Evolutionary conservation across 1,140 invertebrate genomes (phyloP).

Genomic region (Tetramorium alpestre): DNA sequence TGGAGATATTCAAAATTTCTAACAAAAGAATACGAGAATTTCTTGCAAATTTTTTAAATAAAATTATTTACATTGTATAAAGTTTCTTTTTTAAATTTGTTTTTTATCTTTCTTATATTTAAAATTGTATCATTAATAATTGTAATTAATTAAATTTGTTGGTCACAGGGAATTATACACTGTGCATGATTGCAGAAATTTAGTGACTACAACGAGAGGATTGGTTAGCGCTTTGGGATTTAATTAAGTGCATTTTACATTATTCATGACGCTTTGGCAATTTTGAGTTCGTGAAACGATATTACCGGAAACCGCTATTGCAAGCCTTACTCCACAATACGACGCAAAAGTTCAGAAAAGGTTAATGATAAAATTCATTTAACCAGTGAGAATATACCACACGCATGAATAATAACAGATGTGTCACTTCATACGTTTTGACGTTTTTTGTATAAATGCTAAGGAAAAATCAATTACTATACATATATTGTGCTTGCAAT

Average conservation of each 20-base stretch:
- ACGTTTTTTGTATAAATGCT: not conserved
- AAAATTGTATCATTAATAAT: not conserved
- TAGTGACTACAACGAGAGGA: not conserved
- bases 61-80: not conserved
- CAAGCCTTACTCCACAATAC: not conserved
- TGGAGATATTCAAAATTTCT: not conserved
- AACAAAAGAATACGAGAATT: not conserved
- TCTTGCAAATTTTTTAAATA: not conserved
- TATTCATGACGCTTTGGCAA: not conserved
- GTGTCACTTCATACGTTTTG: not conserved
- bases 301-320: slow-evolving; percentile 3
- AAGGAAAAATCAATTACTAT: not conserved
- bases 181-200: not conserved
- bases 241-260: slow-evolving; percentile 13
- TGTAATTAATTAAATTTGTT: slow-evolving; percentile 8
- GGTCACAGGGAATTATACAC: not conserved
- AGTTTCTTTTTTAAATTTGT: not conserved
- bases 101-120: not conserved
- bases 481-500: not conserved
- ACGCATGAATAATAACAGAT: not conserved
- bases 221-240: not conserved
- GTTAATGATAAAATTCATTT: slow-evolving; percentile 11
- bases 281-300: slow-evolving; percentile 2
- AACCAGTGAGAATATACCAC: not conserved
- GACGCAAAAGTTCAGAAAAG: not conserved